phyloP scores from a whole-genome alignment of 2,888 invertebrate genomes.

The Quadroppia sp. region DNA sequence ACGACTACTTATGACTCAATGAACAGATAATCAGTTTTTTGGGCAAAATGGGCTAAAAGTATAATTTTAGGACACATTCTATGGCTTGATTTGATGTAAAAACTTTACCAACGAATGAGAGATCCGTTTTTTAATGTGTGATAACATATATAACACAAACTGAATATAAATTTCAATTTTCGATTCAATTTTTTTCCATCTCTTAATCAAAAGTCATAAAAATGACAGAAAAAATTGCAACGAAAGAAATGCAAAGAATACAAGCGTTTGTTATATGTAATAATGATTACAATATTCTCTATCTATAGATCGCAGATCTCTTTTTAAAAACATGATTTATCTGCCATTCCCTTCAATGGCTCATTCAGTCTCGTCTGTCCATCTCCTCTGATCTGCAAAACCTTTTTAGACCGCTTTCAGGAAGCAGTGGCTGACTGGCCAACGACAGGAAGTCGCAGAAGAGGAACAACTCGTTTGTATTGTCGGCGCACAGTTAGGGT shows the following conservation, averaged over 20 bases:
- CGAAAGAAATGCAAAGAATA: neutral
- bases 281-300: constrained; percentile 4
- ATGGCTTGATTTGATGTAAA: constrained; percentile 7
- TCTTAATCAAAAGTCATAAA: constrained; percentile 7
- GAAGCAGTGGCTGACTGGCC: constrained; percentile 34
- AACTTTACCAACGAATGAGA: neutral
- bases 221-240: neutral
- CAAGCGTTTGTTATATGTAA: neutral
- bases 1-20: constrained; percentile 14
- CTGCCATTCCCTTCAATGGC: neutral
- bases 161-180: constrained; percentile 1
- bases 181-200: neutral
- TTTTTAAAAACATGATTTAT: constrained; percentile 34
- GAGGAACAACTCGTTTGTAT: constrained; percentile 31
- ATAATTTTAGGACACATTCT: constrained; percentile 22
- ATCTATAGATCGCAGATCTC: neutral
- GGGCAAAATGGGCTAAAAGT: constrained; percentile 1
- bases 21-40: constrained; percentile 31
- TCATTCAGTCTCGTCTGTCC: constrained; percentile 5
- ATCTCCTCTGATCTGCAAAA: constrained; percentile 34
- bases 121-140: constrained; percentile 14
- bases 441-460: constrained; percentile 34
- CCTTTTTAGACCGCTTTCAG: constrained; percentile 16
- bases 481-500: neutral
- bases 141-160: neutral